phyloP scores from a whole-genome alignment of 1,140 invertebrate species.

The Drosophila willistoni region DNA sequence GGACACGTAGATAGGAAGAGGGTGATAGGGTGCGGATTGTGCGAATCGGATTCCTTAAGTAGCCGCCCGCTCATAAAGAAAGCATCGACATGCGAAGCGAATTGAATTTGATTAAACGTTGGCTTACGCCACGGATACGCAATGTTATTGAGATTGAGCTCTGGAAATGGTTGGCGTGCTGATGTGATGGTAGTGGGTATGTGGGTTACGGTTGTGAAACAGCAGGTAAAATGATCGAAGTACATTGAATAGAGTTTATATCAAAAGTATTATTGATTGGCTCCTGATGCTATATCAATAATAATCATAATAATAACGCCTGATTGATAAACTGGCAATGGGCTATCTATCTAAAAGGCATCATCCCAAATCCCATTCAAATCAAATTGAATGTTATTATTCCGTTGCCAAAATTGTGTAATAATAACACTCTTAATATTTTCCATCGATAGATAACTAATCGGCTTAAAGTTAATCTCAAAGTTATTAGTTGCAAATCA shows the following conservation, averaged over 20 bases:
- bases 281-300: slow-evolving; percentile 9
- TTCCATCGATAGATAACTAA: too few relatives aligned
- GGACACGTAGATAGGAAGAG: not conserved
- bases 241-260: slow-evolving; percentile 2
- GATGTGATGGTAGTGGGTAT: not conserved
- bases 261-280: slow-evolving; percentile 25
- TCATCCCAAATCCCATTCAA: not conserved
- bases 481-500: too few relatives aligned
- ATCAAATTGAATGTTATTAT: not conserved
- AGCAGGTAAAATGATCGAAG: slow-evolving; percentile 42
- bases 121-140: slow-evolving; percentile 29
- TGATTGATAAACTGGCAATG: slow-evolving; percentile 1
- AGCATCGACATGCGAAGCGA: slow-evolving; percentile 56
- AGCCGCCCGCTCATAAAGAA: slow-evolving; percentile 41
- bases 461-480: too few relatives aligned
- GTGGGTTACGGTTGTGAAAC: slow-evolving; percentile 40
- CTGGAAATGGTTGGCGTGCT: not conserved
- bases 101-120: slow-evolving; percentile 73
- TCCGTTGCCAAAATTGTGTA: not conserved
- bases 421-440: not conserved
- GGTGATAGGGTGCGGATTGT: too few relatives aligned
- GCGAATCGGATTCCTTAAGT: slow-evolving; percentile 25
- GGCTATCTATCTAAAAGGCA: not conserved
- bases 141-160: not conserved
- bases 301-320: not conserved